A percentile compares a stretch with the other conserved stretches of the same genome.
phyloP scores from a whole-genome alignment of 2,797 vertebrate species.

The Crenichthys baileyi region DNA sequence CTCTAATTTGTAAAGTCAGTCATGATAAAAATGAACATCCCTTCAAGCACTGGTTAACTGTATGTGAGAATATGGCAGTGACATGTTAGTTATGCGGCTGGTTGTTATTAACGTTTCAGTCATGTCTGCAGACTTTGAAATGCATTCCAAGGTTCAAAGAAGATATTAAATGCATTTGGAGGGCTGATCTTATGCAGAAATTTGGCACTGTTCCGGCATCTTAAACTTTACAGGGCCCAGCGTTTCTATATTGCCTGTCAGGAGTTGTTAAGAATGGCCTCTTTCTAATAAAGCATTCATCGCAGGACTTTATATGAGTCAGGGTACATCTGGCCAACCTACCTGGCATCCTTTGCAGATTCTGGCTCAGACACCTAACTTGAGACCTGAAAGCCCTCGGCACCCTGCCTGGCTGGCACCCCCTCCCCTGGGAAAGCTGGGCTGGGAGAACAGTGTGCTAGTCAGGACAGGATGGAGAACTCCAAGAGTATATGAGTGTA shows the following conservation, averaged over 20 bases:
- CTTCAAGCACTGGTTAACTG: conserved; percentile 4
- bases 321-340: conserved; percentile 78
- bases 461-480: conserved; percentile 49
- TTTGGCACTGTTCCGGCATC: conserved; percentile 66
- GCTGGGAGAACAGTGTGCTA: conserved; percentile 32
- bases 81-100: conserved; percentile 32
- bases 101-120: conserved; percentile 38
- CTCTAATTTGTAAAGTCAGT: conserved; percentile 8
- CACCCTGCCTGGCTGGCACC: conserved; percentile 63
- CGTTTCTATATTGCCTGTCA: conserved; percentile 77
- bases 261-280: conserved; percentile 71
- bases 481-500: conserved; percentile 10
- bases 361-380: conserved; percentile 59
- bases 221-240: conserved; percentile 76
- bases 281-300: conserved; percentile 79
- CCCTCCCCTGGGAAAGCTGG: conserved; percentile 56
- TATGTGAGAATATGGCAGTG: conserved; percentile 18
- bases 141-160: conserved; percentile 35
- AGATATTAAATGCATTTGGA: conserved; percentile 28
- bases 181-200: conserved; percentile 44
- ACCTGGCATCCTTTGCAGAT: conserved; percentile 68
- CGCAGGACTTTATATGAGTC: conserved; percentile 73
- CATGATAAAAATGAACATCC: conserved; percentile 4
- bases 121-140: conserved; percentile 7
- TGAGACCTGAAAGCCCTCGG: conserved; percentile 57